These are phyloP conservation scores for Limonius californicus DNA, from an alignment of 1,140 invertebrate species.

Conservation along the genomic window DNA sequence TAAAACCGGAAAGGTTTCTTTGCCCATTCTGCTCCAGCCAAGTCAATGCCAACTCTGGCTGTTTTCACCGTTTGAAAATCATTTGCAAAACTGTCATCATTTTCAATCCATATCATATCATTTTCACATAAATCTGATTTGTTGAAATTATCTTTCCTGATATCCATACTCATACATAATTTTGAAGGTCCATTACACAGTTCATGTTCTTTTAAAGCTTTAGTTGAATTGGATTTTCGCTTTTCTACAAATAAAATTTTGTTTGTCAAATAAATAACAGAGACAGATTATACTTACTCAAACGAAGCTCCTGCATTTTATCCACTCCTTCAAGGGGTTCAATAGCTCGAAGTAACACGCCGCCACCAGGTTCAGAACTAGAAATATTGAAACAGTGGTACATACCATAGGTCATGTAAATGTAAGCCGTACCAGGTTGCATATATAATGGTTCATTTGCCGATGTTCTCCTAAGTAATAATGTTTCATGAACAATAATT, in stretches of 20 bases:
- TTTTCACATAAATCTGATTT: conserved; percentile 54
- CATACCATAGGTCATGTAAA: conserved; percentile 80
- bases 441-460: conserved; percentile 77
- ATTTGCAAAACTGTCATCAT: conserved; percentile 41
- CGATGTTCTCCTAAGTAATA: conserved; percentile 54
- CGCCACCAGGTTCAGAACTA: conserved; percentile 62
- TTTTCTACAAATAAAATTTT: too few relatives aligned
- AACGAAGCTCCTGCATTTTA: conserved; percentile 53
- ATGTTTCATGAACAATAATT: not conserved
- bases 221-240: too few relatives aligned
- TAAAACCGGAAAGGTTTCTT: conserved; percentile 66
- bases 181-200: conserved; percentile 78
- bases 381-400: conserved; percentile 82
- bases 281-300: conserved; percentile 29
- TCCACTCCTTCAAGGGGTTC: conserved; percentile 64
- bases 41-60: conserved; percentile 67
- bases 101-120: conserved; percentile 62
- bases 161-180: conserved; percentile 65
- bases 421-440: conserved; percentile 73
- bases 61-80: conserved; percentile 52
- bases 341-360: conserved; percentile 68
- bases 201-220: conserved; percentile 56
- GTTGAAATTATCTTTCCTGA: conserved; percentile 59
- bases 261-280: too few relatives aligned
- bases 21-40: conserved; percentile 59